Evolutionary conservation across 92 coral and sea anemone genomes (phyloP), one percentile per base, ranked within the genome.

Genomic region (Parazoanthus darwini): DNA sequence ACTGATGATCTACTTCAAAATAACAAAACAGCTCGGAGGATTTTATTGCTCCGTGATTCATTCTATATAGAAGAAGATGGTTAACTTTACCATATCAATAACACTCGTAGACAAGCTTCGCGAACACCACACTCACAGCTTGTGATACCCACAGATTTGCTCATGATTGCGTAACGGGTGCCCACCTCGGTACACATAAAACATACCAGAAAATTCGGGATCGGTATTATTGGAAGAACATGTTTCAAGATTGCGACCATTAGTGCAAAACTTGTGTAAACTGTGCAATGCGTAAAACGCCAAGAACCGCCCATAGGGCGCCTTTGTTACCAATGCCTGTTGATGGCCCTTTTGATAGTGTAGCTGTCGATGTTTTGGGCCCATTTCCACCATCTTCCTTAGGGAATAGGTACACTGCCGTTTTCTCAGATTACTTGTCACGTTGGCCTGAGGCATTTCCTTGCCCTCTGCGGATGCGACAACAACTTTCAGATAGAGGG

Each of bases 391-490:
- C 77, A n/a, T 87, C 94, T 18, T n/a, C 42, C 25, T 36, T 74
- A 23, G 96, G 96, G 0, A 90, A 88, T 71, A 71, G 86, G 37
- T 94, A 92, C 33, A 68, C 6, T 68, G 74, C 22, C 11, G 74
- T 68, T 8, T 68, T 68, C 18, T 68, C 74, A 5, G 29, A 68
- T 26, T 88, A 89, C 38, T 77, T 93, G 0, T 89, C 95, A 0
- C 75, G 86, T 3, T 94, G 94, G 97, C 88, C 91, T 1, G 95
- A 94, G 70, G 84, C 85, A 14, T 94, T 94, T 68, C 71, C 94
- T 86, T 94, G 14, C 71, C 81, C 7, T 79, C 85, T 63, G 82
- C 86, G 0, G 92, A 90, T 0, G 94, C 97, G 1, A 25, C 79
- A 0, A 88, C 89, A 23, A 86, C 63, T 92, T n/a, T 86, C 94